Evolutionary conservation across 2,888 invertebrate species (phyloP), one percentile per base, ranked within the genome.

Genomic region (Polydrusus tereticollis): DNA sequence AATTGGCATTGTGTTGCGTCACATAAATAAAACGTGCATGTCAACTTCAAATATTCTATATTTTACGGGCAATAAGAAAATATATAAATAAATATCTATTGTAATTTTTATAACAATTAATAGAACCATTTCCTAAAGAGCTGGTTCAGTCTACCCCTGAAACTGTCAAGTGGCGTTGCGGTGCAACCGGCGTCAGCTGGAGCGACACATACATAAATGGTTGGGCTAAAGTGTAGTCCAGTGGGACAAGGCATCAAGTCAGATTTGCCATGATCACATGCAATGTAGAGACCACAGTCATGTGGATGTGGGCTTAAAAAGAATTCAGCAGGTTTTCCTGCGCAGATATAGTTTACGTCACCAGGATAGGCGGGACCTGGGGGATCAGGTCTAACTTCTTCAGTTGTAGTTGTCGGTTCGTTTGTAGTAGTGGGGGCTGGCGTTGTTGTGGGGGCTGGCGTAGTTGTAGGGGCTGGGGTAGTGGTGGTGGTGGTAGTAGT

Each of bases 191-290:
- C 74, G 14, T 58, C 16, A 33, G 45, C 29, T 1, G 75, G 75
- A 52, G 66, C 62, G 52, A 76, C 77, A 50, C 78, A 78, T 1
- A 73, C 75, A 36, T 72, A 73, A 4, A 75, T 43, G 2, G 45
- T 47, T 1, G 75, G 66, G 55, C 73, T 75, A 23, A 77, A 78
- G 66, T 76, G 68, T 1, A 66, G 29, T 8, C 60, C 71, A 8
- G 52, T 14, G 0, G 75, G 57, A 62, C 78, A 78, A 12, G 64
- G 73, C 74, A 75, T 72, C 12, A 76, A 74, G 55, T 72, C 77
- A 38, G 75, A 73, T 52, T 76, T 75, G 50, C 70, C 76, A 41
- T 72, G 69, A 63, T 72, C 69, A 29, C 76, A 76, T 1, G 72
- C 18, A 21, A 76, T 67, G 64, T 67, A 76, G 14, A 74, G 41